A percentile compares a stretch with the other conserved stretches of the same genome.
phyloP scores from a whole-genome alignment of 2,797 vertebrate species.

The Acridotheres tristis region DNA sequence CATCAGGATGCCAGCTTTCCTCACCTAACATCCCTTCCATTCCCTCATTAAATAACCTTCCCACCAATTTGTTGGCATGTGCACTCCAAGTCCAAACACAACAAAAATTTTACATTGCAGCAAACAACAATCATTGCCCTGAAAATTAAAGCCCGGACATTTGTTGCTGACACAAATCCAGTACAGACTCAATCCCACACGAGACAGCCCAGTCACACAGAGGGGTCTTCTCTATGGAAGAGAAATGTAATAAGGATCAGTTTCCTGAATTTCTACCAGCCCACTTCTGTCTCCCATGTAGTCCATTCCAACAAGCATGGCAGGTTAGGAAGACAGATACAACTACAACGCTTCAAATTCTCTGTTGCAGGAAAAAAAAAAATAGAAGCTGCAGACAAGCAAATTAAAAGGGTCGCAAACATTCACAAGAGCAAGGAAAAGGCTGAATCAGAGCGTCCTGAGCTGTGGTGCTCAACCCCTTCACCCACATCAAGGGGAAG shows the following conservation, averaged over 20 bases:
- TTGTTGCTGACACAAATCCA: background rate
- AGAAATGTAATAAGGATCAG: background rate
- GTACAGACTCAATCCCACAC: background rate
- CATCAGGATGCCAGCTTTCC: background rate
- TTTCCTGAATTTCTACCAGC: background rate
- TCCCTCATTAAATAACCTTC: background rate
- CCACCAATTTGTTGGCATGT: rapidly evolving
- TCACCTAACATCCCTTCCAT: background rate
- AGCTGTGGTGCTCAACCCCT: background rate
- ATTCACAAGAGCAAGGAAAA: background rate
- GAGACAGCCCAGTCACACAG: background rate
- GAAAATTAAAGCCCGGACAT: background rate
- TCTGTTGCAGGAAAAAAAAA: background rate
- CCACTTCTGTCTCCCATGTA: background rate
- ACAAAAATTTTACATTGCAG: background rate
- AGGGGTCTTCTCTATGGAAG: background rate
- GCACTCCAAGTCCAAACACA: background rate
- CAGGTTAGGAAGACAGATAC: background rate
- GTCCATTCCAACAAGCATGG: background rate
- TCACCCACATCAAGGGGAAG: conserved; percentile 7
- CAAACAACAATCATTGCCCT: background rate
- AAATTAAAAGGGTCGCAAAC: background rate
- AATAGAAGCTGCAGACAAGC: background rate
- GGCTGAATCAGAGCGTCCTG: conserved; percentile 21
- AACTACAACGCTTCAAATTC: background rate